Evolutionary conservation across 2,888 invertebrate species (phyloP).

Genomic region (Nemurella pictetii): DNA sequence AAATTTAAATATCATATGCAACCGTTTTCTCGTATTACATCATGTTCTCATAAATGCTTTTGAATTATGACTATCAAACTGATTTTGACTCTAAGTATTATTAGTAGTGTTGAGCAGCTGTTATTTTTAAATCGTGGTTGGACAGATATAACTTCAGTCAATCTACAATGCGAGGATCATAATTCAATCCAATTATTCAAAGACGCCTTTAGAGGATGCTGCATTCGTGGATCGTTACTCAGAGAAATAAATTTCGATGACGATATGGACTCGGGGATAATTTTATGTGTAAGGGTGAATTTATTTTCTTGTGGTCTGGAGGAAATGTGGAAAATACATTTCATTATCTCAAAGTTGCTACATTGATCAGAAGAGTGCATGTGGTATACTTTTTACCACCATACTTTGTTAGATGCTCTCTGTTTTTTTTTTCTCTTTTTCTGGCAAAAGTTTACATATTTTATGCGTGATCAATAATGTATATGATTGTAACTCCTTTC

Average conservation of each 20-base stretch:
- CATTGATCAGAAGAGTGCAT: background rate
- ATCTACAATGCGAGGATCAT: background rate
- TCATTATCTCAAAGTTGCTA: conserved; percentile 1
- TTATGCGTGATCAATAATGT: background rate
- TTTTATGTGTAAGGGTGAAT: background rate
- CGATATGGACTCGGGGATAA: background rate
- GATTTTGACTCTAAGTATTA: background rate
- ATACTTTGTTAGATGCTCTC: no score
- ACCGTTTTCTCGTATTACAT: background rate
- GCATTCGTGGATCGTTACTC: background rate
- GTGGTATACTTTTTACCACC: background rate
- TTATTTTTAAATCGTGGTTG: background rate
- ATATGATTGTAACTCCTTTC: background rate
- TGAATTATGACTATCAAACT: background rate
- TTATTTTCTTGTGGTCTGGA: background rate
- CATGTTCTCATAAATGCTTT: background rate
- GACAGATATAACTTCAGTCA: background rate
- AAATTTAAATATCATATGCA: background rate
- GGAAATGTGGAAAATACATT: background rate
- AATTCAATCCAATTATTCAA: background rate
- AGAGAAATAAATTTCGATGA: background rate
- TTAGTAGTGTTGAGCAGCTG: background rate
- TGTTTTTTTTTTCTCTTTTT: background rate
- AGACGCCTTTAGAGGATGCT: background rate
- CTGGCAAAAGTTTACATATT: background rate